These are phyloP conservation scores for Euborellia annulipes DNA, from an alignment of 1,140 invertebrate genomes.

Conservation along the genomic window DNA sequence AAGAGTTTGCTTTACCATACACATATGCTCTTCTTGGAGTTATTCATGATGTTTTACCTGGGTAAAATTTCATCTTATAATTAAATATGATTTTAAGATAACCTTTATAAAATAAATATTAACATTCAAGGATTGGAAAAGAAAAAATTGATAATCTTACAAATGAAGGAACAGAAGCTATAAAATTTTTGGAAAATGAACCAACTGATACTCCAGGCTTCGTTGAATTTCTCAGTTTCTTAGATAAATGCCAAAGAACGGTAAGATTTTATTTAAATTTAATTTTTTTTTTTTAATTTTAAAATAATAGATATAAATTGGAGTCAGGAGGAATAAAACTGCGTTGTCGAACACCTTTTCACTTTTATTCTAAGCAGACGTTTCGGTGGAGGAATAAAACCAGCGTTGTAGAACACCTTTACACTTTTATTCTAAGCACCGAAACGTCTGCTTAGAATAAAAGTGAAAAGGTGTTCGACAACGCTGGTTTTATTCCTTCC, in stretches of 20 bases:
- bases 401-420: too few species aligned
- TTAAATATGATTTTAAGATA: background rate
- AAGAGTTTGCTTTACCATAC: slow-evolving; percentile 26
- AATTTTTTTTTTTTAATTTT: slow-evolving; percentile 3
- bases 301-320: background rate
- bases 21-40: slow-evolving; percentile 3
- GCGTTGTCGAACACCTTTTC: too few species aligned
- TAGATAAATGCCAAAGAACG: slow-evolving; percentile 41
- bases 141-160: slow-evolving; percentile 39
- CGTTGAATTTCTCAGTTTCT: slow-evolving; percentile 48
- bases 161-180: slow-evolving; percentile 39
- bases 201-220: slow-evolving; percentile 45
- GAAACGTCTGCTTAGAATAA: too few species aligned
- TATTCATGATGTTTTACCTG: slow-evolving; percentile 12
- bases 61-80: background rate
- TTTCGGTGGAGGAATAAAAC: too few species aligned
- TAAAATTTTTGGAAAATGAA: slow-evolving; percentile 39
- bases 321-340: too few species aligned
- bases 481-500: too few species aligned
- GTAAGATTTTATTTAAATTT: slow-evolving; percentile 19
- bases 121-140: slow-evolving; percentile 36
- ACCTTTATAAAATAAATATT: background rate
- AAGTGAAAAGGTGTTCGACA: too few species aligned
- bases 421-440: too few species aligned
- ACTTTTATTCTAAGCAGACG: too few species aligned